Evolutionary conservation across 2,888 invertebrate genomes (phyloP).

Genomic region (Pecten maximus): DNA sequence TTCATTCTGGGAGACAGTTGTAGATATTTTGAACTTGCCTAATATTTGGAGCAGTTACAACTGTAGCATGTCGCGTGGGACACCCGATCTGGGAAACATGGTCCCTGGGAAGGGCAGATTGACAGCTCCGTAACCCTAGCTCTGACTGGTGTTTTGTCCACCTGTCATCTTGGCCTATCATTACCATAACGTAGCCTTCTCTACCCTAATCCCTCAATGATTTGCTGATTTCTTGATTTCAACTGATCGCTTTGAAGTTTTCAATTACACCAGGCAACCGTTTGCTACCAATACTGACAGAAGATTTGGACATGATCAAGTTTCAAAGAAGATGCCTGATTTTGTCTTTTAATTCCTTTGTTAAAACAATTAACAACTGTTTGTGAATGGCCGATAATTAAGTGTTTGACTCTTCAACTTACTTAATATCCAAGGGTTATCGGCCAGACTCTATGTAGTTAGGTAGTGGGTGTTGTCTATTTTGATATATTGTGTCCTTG

Average conservation of each 20-base stretch:
- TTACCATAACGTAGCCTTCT: background rate
- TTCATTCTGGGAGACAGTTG: background rate
- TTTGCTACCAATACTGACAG: background rate
- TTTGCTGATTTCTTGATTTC: constrained; percentile 35
- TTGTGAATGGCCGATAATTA: background rate
- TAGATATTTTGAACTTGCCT: background rate
- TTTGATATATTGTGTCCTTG: background rate
- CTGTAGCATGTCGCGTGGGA: background rate
- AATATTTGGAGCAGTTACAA: background rate
- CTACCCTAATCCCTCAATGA: background rate
- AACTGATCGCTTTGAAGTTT: constrained; percentile 26
- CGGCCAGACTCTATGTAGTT: background rate
- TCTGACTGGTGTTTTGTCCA: background rate
- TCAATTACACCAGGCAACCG: constrained; percentile 9
- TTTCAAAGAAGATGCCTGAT: background rate
- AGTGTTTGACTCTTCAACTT: background rate
- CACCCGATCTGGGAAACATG: background rate
- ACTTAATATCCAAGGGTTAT: background rate
- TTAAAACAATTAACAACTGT: constrained; percentile 11
- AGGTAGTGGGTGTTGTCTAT: background rate
- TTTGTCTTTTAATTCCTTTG: background rate
- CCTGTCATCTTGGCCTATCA: background rate
- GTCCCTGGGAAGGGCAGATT: background rate
- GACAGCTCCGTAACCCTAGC: constrained; percentile 17
- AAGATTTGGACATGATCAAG: background rate